These are phyloP conservation scores for Pipistrellus kuhlii DNA, from an alignment of 2,797 vertebrate genomes.

Conservation along the genomic window DNA sequence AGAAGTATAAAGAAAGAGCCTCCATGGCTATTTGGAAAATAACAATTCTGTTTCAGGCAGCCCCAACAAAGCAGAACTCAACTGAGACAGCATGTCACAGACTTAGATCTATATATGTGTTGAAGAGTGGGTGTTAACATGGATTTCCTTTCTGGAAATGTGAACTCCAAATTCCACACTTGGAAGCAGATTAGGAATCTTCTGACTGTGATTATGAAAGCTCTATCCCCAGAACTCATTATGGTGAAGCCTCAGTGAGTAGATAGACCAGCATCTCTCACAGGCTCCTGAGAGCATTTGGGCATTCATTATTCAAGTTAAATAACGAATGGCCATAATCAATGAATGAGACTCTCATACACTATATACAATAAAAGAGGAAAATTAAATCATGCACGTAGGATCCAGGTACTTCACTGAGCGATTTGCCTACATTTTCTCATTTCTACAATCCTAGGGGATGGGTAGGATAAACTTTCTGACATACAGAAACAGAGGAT, in stretches of 20 bases:
- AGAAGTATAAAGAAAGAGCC: not conserved
- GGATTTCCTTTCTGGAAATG: slow-evolving; percentile 64
- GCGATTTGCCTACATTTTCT: not conserved
- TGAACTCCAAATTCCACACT: slow-evolving; percentile 67
- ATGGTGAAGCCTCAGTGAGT: not conserved
- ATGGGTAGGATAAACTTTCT: not conserved
- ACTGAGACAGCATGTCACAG: slow-evolving; percentile 52
- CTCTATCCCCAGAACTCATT: not conserved
- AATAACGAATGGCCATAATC: not conserved
- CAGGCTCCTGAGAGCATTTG: not conserved
- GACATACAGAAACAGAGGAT: not conserved
- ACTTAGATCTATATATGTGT: slow-evolving; percentile 48
- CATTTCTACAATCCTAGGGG: not conserved
- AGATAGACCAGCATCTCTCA: not conserved
- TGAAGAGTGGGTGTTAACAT: slow-evolving; percentile 65
- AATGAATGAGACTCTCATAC: not conserved
- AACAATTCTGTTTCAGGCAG: not conserved
- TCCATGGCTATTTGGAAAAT: not conserved
- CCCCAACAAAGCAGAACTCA: slow-evolving; percentile 47
- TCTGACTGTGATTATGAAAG: slow-evolving; percentile 50
- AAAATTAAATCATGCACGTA: not conserved
- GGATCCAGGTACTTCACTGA: not conserved
- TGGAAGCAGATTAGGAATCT: slow-evolving; percentile 60
- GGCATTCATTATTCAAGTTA: not conserved
- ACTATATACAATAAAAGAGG: not conserved